A percentile compares a stretch with the other conserved stretches of the same genome.
Conservation (phyloP, 2,888 invertebrate genomes). For the Molorchus minor region DNA sequence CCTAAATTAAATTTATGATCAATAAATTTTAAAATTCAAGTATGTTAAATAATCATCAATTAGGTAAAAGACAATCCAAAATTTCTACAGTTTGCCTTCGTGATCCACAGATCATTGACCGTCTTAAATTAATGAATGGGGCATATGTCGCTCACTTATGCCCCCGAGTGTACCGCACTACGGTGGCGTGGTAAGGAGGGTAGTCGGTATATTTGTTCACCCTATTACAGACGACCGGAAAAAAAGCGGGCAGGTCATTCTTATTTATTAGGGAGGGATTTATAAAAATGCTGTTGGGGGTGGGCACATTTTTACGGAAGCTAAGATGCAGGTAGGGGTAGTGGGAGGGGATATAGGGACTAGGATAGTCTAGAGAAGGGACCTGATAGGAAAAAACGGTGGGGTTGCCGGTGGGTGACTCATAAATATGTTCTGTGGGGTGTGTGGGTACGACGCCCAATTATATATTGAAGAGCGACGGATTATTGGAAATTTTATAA, state of each 20-base stretch:
- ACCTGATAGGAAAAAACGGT: conserved; percentile 40
- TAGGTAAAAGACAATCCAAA: too few species aligned
- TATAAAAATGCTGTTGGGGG: conserved; percentile 49
- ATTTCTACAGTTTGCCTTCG: too few species aligned
- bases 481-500: background rate
- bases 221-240: conserved; percentile 45
- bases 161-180: conserved; percentile 32
- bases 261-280: conserved; percentile 53
- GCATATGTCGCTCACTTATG: conserved; percentile 20
- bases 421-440: conserved; percentile 34
- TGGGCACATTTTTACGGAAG: conserved; percentile 46
- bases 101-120: background rate
- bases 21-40: too few species aligned
- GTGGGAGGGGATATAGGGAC: conserved; percentile 32
- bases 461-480: conserved; percentile 6
- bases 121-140: conserved; percentile 24
- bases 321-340: conserved; percentile 45
- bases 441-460: conserved; percentile 4
- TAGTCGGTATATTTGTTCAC: conserved; percentile 37
- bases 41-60: too few species aligned
- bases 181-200: conserved; percentile 33
- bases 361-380: conserved; percentile 40
- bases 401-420: conserved; percentile 40
- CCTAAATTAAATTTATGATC: too few species aligned
- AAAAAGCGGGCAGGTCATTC: conserved; percentile 53